Base-by-base conservation (phyloP, 2,888 invertebrate species). In the Stenchaetothrips biformis region DNA sequence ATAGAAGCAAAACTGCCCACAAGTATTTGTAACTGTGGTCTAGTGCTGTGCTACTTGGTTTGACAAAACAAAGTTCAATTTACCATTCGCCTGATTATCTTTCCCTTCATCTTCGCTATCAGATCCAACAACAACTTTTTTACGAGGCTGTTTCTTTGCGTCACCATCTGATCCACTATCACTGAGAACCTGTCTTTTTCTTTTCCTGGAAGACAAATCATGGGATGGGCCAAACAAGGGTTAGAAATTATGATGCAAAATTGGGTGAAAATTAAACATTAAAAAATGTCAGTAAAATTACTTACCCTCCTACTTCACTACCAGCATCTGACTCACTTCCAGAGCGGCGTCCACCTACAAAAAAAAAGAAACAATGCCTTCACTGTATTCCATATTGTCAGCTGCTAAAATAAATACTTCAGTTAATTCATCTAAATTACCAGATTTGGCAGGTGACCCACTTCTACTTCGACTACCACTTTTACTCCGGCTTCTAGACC, bases 51-150 rank as follows among this genome's bases (percentile, higher is more conserved):
- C 18, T n/a, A n/a, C 79, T 7, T 16, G 59, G 48, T 62, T n/a
- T 78, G 8, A 47, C 67, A 13, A 53, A 62, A 49, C 1, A 11
- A 48, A 27, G 62, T 80, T 74, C 59, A 80, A 21, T 74, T 18
- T 80, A 80, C 80, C 53, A 48, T 62, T 80, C 6, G 47, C 67
- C 80, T 84, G 82, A n/a, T 80, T 80, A 79, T 84, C 83, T n/a
- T 80, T 84, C 82, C 84, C 85, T 74, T 90, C 90, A 13, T 91
- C 91, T 78, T 93, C 93, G 82, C 90, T 91, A 82, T 94, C 94
- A 0, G 93, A 90, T 84, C 92, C 92, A 8, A 93, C 89, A 1
- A 92, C 84, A 0, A 87, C 87, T 13, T 87, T 86, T 82, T 89
- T 89, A 85, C 90, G 90, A 11, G 89, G 86, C 83, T 90, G 84